These are phyloP conservation scores for Antheraea pernyi DNA, from an alignment of 1,140 invertebrate genomes.

Conservation along the genomic window DNA sequence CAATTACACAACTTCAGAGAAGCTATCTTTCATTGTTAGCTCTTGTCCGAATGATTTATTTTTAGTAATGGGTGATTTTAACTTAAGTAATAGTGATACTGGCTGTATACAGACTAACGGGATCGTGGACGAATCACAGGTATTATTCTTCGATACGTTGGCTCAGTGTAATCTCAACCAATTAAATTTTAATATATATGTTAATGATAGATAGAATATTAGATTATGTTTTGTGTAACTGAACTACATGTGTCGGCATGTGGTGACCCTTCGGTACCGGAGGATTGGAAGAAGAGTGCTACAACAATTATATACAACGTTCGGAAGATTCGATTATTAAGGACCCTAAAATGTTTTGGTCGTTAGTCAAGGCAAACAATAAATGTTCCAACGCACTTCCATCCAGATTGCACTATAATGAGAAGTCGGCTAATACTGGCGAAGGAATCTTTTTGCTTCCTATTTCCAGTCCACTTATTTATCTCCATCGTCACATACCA, in stretches of 20 bases:
- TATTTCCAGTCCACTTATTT: no score
- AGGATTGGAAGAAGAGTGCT: constrained; percentile 21
- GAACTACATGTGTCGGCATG: constrained; percentile 1
- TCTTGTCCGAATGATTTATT: no score
- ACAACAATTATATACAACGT: no score
- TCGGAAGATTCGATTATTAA: no score
- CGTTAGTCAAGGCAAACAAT: no score
- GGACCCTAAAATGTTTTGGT: no score
- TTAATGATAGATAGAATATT: constrained; percentile 11
- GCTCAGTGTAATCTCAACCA: no score
- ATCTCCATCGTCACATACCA: no score
- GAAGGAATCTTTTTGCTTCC: constrained; percentile 5
- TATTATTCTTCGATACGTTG: no score
- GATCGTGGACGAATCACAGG: constrained; percentile 1
- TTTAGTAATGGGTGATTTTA: no score
- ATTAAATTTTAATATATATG: constrained; percentile 12
- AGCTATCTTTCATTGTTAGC: no score
- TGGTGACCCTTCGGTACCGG: constrained; percentile 10
- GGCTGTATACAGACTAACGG: neutral
- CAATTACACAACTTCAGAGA: no score
- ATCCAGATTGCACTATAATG: constrained; percentile 13
- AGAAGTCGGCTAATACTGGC: constrained; percentile 15
- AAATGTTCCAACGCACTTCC: constrained; percentile 14
- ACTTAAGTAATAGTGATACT: constrained; percentile 1
- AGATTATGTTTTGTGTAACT: constrained; percentile 15